A percentile compares a stretch with the other conserved stretches of the same genome.
Evolutionary conservation across 37 sponge, comb jelly and placozoan genomes (phyloP).

Genomic region (Mnemiopsis leidyi): DNA sequence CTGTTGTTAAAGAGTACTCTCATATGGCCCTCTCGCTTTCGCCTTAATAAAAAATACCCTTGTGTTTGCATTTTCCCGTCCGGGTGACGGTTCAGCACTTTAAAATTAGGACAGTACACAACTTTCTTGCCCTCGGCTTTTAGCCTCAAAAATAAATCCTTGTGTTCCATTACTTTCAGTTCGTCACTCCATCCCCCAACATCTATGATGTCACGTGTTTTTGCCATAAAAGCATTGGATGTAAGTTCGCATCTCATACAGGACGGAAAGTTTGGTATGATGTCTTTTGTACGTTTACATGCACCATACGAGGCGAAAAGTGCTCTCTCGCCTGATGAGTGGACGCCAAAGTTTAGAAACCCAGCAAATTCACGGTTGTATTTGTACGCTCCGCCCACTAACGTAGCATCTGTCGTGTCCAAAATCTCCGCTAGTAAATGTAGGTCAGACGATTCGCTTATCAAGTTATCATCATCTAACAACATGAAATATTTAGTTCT

Average conservation of each 20-base stretch:
- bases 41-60: too few relatives aligned
- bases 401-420: not conserved
- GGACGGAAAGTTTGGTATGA: not conserved
- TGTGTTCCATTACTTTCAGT: not conserved
- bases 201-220: not conserved
- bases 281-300: not conserved
- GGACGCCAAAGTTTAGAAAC: not conserved
- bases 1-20: too few relatives aligned
- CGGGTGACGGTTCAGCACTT: too few relatives aligned
- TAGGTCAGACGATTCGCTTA: not conserved
- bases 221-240: not conserved
- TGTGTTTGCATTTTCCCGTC: too few relatives aligned
- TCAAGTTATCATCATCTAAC: not conserved
- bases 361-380: not conserved
- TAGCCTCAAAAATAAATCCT: not conserved
- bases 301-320: not conserved
- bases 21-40: too few relatives aligned
- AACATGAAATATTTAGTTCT: not conserved
- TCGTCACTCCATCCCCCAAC: not conserved
- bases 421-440: not conserved
- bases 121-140: not conserved
- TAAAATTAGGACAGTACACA: not conserved
- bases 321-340: not conserved
- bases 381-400: not conserved
- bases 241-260: not conserved